These are phyloP conservation scores for Rhynchomys soricoides DNA, from an alignment of 2,113 vertebrate species.

Conservation along the genomic window DNA sequence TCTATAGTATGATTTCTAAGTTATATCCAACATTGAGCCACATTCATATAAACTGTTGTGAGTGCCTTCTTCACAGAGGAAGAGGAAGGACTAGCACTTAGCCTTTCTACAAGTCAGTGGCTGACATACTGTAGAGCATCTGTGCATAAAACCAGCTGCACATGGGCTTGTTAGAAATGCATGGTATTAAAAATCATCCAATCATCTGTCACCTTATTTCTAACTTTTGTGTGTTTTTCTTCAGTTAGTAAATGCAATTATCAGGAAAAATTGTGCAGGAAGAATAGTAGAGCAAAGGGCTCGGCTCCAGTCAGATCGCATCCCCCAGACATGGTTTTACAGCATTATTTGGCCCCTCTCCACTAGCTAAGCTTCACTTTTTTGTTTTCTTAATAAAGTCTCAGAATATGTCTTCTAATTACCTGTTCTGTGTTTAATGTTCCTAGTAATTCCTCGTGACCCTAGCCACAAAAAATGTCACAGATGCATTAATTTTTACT, in stretches of 20 bases:
- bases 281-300: background rate
- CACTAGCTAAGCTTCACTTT: background rate
- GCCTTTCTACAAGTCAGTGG: background rate
- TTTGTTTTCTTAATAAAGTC: background rate
- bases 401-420: slow-evolving; percentile 60
- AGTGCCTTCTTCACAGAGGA: background rate
- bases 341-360: background rate
- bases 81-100: background rate
- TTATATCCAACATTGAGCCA: background rate
- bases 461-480: slow-evolving; percentile 10
- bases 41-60: background rate
- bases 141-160: background rate
- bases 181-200: slow-evolving; percentile 12
- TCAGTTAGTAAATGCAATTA: slow-evolving; percentile 23
- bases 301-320: background rate
- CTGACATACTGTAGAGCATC: background rate
- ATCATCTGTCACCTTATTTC: slow-evolving; percentile 17
- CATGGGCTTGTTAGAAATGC: slow-evolving; percentile 11
- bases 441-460: slow-evolving; percentile 10
- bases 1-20: background rate
- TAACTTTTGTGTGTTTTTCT: background rate
- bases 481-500: slow-evolving; percentile 16
- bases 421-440: slow-evolving; percentile 57
- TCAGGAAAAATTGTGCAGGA: slow-evolving; percentile 2
- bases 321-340: background rate